Percentiles rank a stretch among this genome's conserved stretches.
phyloP scores from a whole-genome alignment of 2,797 vertebrate species.

The Leucoraja ocellata region DNA sequence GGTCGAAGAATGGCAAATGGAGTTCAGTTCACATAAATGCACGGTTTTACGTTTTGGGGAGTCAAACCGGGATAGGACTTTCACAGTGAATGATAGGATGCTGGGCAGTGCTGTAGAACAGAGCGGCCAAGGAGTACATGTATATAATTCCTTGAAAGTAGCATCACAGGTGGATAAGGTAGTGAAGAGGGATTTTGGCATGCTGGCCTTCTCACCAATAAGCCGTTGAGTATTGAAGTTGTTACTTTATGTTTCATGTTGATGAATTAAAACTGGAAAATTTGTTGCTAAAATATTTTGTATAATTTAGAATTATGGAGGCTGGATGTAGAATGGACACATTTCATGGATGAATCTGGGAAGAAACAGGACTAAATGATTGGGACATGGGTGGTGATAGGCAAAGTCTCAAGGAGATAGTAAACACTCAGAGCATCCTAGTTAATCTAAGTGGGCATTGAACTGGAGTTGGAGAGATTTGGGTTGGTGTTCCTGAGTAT shows the following conservation, averaged over 20 bases:
- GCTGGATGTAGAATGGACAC: neutral
- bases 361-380: neutral
- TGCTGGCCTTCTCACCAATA: no score
- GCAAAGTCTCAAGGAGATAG: neutral
- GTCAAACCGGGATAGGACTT: no score
- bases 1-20: no score
- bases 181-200: no score
- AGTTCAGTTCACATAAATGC: no score
- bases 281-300: neutral
- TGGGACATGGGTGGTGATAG: neutral
- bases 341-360: neutral
- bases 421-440: neutral
- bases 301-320: neutral
- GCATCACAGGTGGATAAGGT: no score
- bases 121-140: no score
- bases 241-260: neutral
- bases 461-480: neutral
- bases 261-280: neutral
- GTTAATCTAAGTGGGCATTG: neutral
- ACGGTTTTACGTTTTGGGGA: no score
- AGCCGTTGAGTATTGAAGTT: no score
- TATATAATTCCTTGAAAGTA: no score
- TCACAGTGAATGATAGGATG: no score
- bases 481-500: neutral
- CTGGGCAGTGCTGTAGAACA: no score